Evolutionary conservation across 2,888 invertebrate genomes (phyloP).

Genomic region (Cataglyphis livida): DNA sequence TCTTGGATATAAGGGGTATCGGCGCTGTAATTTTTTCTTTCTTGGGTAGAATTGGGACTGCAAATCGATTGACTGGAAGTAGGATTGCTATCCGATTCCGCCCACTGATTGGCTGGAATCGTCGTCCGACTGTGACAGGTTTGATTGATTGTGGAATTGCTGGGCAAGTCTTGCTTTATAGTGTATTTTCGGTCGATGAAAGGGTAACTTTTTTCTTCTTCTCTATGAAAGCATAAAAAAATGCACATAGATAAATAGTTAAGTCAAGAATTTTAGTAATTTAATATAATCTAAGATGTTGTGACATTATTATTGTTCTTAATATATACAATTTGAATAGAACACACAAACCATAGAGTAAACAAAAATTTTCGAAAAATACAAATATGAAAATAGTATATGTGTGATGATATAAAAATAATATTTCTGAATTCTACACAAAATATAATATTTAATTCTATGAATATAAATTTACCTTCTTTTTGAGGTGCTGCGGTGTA

Average conservation of each 20-base stretch:
- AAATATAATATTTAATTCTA: conserved; percentile 6
- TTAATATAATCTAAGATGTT: not conserved
- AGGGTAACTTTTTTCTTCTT: conserved; percentile 92
- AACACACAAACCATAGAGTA: not conserved
- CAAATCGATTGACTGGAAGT: conserved; percentile 79
- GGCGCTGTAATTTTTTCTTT: conserved; percentile 87
- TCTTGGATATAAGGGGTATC: conserved; percentile 72
- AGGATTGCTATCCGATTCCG: conserved; percentile 83
- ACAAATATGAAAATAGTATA: not conserved
- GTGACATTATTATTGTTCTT: not conserved
- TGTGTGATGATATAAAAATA: not conserved
- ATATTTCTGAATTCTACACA: not conserved
- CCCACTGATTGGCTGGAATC: conserved; percentile 84
- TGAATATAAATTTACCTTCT: conserved; percentile 87
- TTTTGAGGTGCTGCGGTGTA: conserved; percentile 88
- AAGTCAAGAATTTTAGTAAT: not conserved
- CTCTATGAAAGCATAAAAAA: conserved; percentile 87
- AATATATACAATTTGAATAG: not conserved
- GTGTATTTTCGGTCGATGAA: conserved; percentile 95
- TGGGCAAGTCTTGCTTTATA: conserved; percentile 89
- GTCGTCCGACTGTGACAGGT: conserved; percentile 84
- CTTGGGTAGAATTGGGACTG: conserved; percentile 81
- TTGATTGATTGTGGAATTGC: conserved; percentile 80
- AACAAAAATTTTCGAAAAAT: not conserved
- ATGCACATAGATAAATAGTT: not conserved